Evolutionary conservation across 2,797 vertebrate genomes (phyloP).

Genomic region (Channallabes apus): DNA sequence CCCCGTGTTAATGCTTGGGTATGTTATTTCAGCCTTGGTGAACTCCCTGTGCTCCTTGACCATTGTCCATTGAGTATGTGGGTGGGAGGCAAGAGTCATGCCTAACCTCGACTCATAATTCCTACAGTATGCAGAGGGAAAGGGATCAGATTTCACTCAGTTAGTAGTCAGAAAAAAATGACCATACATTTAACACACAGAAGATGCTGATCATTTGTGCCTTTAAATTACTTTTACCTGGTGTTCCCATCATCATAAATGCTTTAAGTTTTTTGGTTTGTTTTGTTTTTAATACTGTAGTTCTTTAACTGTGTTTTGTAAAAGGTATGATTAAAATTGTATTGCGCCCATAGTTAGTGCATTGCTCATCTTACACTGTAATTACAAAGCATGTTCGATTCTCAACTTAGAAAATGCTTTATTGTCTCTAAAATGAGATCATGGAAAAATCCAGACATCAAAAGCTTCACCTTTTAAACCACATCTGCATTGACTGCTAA

Average conservation of each 20-base stretch:
- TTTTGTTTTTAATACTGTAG: background rate
- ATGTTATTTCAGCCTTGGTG: slow-evolving; percentile 57
- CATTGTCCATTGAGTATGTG: slow-evolving; percentile 47
- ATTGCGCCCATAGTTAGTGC: background rate
- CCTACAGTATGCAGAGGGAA: slow-evolving; percentile 24
- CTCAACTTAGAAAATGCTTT: slow-evolving; percentile 48
- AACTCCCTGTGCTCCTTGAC: slow-evolving; percentile 57
- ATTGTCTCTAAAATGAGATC: slow-evolving; percentile 57
- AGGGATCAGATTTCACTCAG: slow-evolving; percentile 35
- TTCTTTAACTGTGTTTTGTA: background rate
- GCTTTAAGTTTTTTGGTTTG: background rate
- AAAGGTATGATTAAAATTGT: background rate
- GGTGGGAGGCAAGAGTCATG: slow-evolving; percentile 47
- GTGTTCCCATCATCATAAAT: background rate
- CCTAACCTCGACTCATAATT: slow-evolving; percentile 37
- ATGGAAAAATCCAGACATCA: slow-evolving; percentile 62
- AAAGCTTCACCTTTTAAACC: slow-evolving; percentile 56
- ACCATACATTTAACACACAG: background rate
- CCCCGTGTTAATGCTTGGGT: slow-evolving; percentile 42
- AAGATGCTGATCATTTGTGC: background rate
- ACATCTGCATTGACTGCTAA: slow-evolving; percentile 53
- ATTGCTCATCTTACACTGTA: slow-evolving; percentile 13
- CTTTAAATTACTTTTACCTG: background rate
- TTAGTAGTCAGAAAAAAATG: slow-evolving; percentile 30
- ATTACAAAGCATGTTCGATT: slow-evolving; percentile 39